These are phyloP conservation scores for Bombus vancouverensis DNA, from an alignment of 1,140 invertebrate species.

Conservation along the genomic window DNA sequence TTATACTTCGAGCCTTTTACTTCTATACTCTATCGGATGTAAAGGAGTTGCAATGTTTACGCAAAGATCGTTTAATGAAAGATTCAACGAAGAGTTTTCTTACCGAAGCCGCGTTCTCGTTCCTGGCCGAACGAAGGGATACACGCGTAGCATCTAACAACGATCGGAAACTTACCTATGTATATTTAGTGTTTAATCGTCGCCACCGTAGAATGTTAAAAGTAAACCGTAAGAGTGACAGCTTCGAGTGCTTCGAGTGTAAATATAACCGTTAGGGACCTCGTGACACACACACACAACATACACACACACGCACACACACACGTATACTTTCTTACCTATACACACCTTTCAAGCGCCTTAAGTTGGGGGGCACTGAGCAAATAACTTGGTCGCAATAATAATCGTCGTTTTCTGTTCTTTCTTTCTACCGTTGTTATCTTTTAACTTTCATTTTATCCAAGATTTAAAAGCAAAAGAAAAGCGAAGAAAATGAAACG, in stretches of 20 bases:
- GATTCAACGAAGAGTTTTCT: conserved; percentile 38
- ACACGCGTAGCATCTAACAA: conserved; percentile 72
- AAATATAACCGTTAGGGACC: conserved; percentile 72
- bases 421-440: not conserved
- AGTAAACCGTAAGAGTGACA: conserved; percentile 65
- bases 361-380: conserved; percentile 51
- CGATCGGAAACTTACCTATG: conserved; percentile 70
- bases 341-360: conserved; percentile 64
- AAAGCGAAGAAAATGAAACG: not conserved
- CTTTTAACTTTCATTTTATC: not conserved
- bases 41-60: not conserved
- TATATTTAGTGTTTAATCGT: conserved; percentile 71
- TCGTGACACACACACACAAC: conserved; percentile 56
- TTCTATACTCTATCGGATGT: no score
- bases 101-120: conserved; percentile 21
- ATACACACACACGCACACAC: conserved; percentile 20
- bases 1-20: not conserved
- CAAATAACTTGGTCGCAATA: conserved; percentile 68
- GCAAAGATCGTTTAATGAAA: not conserved
- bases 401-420: conserved; percentile 61
- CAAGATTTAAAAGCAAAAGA: not conserved
- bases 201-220: conserved; percentile 62
- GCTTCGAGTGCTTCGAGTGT: conserved; percentile 70
- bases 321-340: conserved; percentile 1
- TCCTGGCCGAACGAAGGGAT: not conserved